A percentile compares a stretch with the other conserved stretches of the same genome.
These are phyloP conservation scores for Rhagologus leucostigma DNA, from an alignment of 2,113 vertebrate species.

Conservation along the genomic window DNA sequence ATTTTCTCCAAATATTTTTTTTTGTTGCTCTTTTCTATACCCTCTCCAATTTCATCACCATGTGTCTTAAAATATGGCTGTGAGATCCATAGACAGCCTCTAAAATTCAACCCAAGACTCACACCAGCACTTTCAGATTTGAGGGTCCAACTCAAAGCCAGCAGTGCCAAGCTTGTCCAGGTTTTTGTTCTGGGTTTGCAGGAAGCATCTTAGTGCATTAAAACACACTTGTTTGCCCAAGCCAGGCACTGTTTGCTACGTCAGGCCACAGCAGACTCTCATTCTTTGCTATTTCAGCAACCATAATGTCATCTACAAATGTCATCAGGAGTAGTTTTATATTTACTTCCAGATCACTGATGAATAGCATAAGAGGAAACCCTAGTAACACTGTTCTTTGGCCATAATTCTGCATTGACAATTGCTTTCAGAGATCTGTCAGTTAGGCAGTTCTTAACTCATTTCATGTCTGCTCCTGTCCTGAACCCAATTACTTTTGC, in stretches of 20 bases:
- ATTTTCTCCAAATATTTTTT: neutral
- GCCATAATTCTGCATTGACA: conserved; percentile 44
- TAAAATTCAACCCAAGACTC: neutral
- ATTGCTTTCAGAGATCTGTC: conserved; percentile 39
- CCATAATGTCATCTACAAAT: conserved; percentile 14
- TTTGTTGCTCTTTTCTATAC: neutral
- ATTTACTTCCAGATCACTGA: conserved; percentile 32
- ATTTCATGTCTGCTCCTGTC: conserved; percentile 44
- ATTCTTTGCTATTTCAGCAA: neutral
- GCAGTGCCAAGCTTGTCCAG: neutral
- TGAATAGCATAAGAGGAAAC: neutral
- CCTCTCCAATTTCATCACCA: neutral
- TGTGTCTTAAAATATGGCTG: neutral
- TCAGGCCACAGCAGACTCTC: neutral
- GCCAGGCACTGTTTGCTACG: neutral
- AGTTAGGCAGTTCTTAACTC: conserved; percentile 45
- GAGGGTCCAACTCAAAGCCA: neutral
- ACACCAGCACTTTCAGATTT: neutral
- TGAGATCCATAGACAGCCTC: neutral
- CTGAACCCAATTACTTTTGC: conserved; percentile 40
- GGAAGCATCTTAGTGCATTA: neutral
- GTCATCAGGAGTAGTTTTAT: neutral
- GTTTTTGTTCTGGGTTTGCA: neutral
- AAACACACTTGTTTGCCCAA: neutral
- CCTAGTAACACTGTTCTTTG: neutral